Evolutionary conservation across 2,888 invertebrate species (phyloP), one percentile per base, ranked within the genome.

Genomic region (Altica lythri): DNA sequence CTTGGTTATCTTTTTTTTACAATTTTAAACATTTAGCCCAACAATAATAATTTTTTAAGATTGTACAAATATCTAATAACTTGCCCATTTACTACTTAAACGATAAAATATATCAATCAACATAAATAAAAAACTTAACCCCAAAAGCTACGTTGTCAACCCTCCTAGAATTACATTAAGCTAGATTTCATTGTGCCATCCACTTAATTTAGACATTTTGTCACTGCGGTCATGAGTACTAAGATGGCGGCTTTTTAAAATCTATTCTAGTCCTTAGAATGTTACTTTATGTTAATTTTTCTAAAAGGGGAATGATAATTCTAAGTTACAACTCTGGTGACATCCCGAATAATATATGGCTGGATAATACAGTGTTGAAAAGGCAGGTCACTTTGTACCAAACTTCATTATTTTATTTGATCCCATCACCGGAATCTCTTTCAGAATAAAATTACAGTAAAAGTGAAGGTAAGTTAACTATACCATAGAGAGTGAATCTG

Each of bases 321-420:
- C 73, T 73, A 68, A 73, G 68, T 57, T 64, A 54, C 59, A 69
- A 71, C 70, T 71, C 68, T 68, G 68, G 69, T 75, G 72, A 74
- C 74, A 72, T 71, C 67, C 55, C 63, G 74, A 73, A 75, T 76
- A 75, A 76, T 75, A 75, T 73, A 75, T 71, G 72, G 75, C 75
- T 75, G 75, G 76, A 77, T 77, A 76, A 76, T 76, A 67, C 72
- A 74, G 74, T 75, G 76, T 75, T 76, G 75, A 77, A 77, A 77
- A 77, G 77, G 76, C 77, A 77, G 76, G 75, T 76, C 76, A 76
- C 73, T 75, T 74, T 75, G 73, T 75, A 75, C 74, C 70, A 72
- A 73, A 75, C 71, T 76, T 73, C 75, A 76, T 76, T 75, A 76
- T 76, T 74, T 70, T 72, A 75, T 75, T 73, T 72, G 72, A 70